Conservation (phyloP, 1,140 invertebrate genomes). For the Zaprionus lachaisei region DNA sequence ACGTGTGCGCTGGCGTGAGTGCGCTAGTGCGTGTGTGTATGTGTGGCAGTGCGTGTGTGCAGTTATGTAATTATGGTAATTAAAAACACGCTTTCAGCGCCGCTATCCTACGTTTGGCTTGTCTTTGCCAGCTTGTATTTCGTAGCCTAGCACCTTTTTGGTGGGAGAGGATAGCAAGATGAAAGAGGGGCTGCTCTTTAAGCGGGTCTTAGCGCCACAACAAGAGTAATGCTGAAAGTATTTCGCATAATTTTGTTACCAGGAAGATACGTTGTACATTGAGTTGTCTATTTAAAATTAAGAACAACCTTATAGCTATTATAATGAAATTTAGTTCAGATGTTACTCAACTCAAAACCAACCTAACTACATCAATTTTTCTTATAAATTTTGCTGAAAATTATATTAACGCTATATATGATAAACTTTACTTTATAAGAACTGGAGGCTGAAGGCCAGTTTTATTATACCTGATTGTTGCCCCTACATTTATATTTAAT, state of each 20-base stretch:
- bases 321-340: no score
- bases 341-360: no score
- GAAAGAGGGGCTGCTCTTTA: background rate
- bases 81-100: conserved; percentile 61
- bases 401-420: no score
- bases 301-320: background rate
- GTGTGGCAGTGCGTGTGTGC: conserved; percentile 39
- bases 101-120: conserved; percentile 45
- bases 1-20: conserved; percentile 33
- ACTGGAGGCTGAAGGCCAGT: background rate
- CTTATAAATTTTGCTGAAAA: no score
- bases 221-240: background rate
- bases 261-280: background rate
- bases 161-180: background rate
- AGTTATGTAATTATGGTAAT: conserved; percentile 82
- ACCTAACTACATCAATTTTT: no score
- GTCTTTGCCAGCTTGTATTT: conserved; percentile 50
- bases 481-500: no score
- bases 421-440: no score
- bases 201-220: background rate
- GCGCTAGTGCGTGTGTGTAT: conserved; percentile 16
- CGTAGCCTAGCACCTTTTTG: conserved; percentile 54
- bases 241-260: background rate
- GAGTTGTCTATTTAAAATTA: background rate
- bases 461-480: background rate